Evolutionary conservation across 2,797 vertebrate species (phyloP), one percentile per base, ranked within the genome.

Genomic region (Poecilia picta): DNA sequence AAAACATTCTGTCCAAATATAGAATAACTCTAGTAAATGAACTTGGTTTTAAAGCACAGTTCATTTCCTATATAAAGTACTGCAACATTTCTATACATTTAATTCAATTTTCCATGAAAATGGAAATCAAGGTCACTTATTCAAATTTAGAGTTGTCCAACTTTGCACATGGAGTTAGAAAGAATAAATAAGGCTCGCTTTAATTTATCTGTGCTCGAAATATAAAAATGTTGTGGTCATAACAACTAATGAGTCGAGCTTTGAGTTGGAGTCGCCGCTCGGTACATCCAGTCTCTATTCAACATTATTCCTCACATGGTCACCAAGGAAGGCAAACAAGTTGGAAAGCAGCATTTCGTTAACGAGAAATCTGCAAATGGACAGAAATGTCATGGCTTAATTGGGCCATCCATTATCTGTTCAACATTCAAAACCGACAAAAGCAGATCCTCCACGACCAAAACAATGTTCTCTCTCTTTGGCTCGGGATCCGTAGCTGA

Each of bases 361-460:
- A 45, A 49, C 74, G 41, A 45, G 81, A 75, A 81, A 43, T 13
- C 77, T 47, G 33, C 4, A 72, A 68, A 28, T 47, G 31, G 51
- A 81, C 77, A 66, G 16, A 80, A 49, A 62, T 76, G 82, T 82
- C 78, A 46, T 41, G 49, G 36, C 66, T 53, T 83, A 72, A 85
- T 79, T 81, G 39, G 53, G 28, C 62, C 74, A 72, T 78, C 4
- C 77, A 49, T 87, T 86, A 79, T 77, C 64, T 55, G 25, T 39
- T 76, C 41, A 76, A n/a, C 72, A 76, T 85, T 81, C 39, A 70
- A 79, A 89, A 83, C 59, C 4, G 43, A 73, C 66, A 53, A 81
- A 76, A 81, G 80, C 83, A 72, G 79, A 33, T 80, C 75, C 83
- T 84, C 51, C 43, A 41, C 25, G 49, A 81, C 51, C 57, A 73